Base-by-base conservation (phyloP, 2,797 vertebrate species). In the Acrossocheilus fasciatus region DNA sequence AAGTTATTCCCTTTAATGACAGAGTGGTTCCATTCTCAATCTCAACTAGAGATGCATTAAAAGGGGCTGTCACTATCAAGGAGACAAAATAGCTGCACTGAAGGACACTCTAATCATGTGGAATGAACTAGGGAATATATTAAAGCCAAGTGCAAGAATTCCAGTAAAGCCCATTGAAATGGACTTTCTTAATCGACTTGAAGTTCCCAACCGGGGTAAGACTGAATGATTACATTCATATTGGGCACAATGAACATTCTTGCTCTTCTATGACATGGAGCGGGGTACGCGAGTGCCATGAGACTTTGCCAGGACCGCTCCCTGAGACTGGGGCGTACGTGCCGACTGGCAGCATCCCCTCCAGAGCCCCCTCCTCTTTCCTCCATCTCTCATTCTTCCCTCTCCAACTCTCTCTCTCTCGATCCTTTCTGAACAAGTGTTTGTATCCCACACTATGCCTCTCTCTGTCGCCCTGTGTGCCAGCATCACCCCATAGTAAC, bases 211-310 rank as follows among this genome's bases (percentile, higher is more conserved):
- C 80, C 81, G 18, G 57, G 43, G 72, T 73, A 41, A 83, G 80
- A 90, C 20, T 94, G 92, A 94, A 94, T 93, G 91, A 94, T 94
- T 89, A 92, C 93, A 93, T 94, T 94, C 93, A 95, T 92, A 86
- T 89, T 91, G 90, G 90, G 88, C 85, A 94, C 93, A 94, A 93
- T 91, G 91, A 92, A 86, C 90, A 91, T 92, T 94, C 91, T 92
- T 91, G 86, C 82, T 78, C 17, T 79, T 90, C 76, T 87, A 88
- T 92, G 92, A 91, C 88, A 91, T 86, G 87, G 92, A 91, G 88
- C 57, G 77, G 86, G 88, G 86, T 30, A 82, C 90, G 89, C 89
- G 90, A 92, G 89, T 80, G 88, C 90, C 85, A 82, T 90, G 90
- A 91, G 87, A 87, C 89, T 92, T 92, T 89, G 89, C 75, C 76